Evolutionary conservation across 2,113 vertebrate species (phyloP).

Genomic region (Elanoides forficatus): DNA sequence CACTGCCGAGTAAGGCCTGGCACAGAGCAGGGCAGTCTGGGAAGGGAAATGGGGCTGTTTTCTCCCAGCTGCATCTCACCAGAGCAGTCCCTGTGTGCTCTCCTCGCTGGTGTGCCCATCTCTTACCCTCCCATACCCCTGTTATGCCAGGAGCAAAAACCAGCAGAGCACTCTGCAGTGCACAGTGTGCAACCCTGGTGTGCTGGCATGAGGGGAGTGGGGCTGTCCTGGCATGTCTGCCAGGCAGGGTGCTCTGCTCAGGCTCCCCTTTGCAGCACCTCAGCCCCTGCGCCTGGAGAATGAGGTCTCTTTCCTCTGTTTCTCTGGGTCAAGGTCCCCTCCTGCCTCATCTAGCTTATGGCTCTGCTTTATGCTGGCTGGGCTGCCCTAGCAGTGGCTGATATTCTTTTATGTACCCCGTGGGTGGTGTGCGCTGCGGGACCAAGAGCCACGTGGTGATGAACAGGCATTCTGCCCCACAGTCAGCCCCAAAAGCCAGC

Average conservation of each 20-base stretch:
- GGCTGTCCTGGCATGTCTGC: not conserved
- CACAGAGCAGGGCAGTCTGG: not conserved
- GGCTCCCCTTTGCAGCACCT: not conserved
- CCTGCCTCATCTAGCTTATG: not conserved
- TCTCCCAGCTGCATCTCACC: not conserved
- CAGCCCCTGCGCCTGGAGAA: not conserved
- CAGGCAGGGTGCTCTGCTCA: not conserved
- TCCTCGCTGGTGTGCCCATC: not conserved
- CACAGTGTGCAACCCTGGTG: not conserved
- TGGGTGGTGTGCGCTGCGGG: not conserved
- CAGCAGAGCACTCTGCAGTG: not conserved
- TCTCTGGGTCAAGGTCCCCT: not conserved
- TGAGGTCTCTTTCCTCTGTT: not conserved
- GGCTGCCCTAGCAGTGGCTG: not conserved
- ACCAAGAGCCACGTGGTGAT: not conserved
- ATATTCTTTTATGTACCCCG: not conserved
- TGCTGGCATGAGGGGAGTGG: rapidly evolving
- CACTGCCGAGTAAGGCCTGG: not conserved
- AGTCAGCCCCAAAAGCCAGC: not conserved
- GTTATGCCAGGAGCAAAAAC: not conserved
- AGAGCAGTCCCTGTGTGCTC: not conserved
- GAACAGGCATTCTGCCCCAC: not conserved
- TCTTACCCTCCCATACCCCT: not conserved
- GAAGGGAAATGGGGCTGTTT: not conserved
- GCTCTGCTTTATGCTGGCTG: not conserved